Evolutionary conservation across 2,888 invertebrate species (phyloP).

Genomic region (Stenolophus ochropezus): DNA sequence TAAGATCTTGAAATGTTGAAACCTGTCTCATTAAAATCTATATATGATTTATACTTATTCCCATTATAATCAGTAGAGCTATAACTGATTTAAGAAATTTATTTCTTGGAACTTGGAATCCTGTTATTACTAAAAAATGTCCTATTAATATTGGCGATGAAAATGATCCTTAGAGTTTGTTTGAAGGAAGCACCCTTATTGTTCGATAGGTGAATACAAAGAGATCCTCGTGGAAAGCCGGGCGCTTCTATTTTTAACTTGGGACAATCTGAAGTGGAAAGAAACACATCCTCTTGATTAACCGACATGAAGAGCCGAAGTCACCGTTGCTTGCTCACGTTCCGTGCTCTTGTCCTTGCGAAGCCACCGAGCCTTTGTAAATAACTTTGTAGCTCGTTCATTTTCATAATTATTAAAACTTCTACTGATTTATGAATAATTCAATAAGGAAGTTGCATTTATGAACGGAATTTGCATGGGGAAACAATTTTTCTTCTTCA

Average conservation of each 20-base stretch:
- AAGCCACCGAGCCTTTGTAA: neutral
- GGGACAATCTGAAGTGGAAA: neutral
- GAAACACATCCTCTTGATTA: neutral
- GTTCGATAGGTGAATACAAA: no score
- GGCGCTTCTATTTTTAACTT: neutral
- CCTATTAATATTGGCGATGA: no score
- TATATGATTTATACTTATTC: no score
- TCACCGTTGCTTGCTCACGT: neutral
- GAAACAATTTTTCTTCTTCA: slow-evolving; percentile 5
- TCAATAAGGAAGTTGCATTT: slow-evolving; percentile 8
- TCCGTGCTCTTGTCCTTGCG: neutral
- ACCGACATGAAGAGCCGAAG: neutral
- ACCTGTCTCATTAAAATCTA: no score
- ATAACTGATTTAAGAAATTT: no score
- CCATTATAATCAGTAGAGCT: no score
- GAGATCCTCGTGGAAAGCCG: no score
- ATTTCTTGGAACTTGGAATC: no score
- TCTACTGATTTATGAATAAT: slow-evolving; percentile 2
- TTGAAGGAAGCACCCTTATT: no score
- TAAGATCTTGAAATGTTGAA: no score
- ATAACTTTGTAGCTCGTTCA: slow-evolving; percentile 1
- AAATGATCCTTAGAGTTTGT: no score
- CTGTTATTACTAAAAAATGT: no score
- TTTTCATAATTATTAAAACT: slow-evolving; percentile 12
- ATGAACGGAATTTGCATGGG: slow-evolving; percentile 1